phyloP scores from a whole-genome alignment of 2,888 invertebrate species.

The Siphonodentalium dalli region DNA sequence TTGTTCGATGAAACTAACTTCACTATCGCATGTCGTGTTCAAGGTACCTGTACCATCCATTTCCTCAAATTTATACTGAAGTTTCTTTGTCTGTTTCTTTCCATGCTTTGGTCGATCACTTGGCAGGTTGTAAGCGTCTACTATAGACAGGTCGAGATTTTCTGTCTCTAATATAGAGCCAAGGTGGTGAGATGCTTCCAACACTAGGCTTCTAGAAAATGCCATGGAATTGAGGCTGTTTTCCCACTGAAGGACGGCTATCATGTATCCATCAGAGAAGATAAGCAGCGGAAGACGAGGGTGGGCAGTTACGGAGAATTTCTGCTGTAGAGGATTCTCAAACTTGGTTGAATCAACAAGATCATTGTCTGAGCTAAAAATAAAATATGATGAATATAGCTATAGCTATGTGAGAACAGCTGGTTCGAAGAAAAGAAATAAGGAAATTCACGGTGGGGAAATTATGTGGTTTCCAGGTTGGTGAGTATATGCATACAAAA shows the following conservation, averaged over 20 bases:
- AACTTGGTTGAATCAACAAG: no score
- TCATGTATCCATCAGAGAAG: constrained; percentile 62
- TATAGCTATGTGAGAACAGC: no score
- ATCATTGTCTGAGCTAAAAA: no score
- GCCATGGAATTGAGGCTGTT: constrained; percentile 46
- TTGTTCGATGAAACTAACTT: constrained; percentile 39
- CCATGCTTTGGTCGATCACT: constrained; percentile 4
- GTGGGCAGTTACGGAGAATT: constrained; percentile 58
- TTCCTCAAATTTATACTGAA: constrained; percentile 46
- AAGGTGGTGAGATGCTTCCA: constrained; percentile 44
- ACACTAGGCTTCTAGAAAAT: constrained; percentile 49
- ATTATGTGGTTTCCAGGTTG: no score
- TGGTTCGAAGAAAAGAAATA: no score
- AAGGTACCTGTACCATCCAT: constrained; percentile 36
- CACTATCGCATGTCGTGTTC: constrained; percentile 48
- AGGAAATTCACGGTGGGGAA: no score
- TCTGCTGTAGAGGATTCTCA: constrained; percentile 47
- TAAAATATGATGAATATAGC: no score
- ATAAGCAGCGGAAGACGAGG: constrained; percentile 58
- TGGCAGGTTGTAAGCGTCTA: constrained; percentile 45
- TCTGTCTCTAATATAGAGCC: constrained; percentile 37
- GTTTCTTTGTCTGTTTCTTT: constrained; percentile 22
- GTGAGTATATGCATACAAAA: no score
- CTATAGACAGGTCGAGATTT: constrained; percentile 46
- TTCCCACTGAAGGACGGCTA: constrained; percentile 54